Evolutionary conservation across 2,888 invertebrate genomes (phyloP), one percentile per base, ranked within the genome.

Genomic region (Myopa tessellatipennis): DNA sequence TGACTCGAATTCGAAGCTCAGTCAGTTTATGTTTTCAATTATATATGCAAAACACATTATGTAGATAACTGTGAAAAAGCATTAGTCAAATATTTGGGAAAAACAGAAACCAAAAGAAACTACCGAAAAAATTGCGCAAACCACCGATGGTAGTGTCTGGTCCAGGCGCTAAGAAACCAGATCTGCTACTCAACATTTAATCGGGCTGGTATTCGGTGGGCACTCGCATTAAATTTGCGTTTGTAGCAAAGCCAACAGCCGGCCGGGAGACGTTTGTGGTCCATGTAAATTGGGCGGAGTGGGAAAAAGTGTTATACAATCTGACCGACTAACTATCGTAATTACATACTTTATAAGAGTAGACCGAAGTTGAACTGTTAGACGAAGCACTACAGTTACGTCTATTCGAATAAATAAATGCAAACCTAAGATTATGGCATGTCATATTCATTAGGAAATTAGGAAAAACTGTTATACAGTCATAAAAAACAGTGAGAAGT

Each of bases 131-230:
- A 34, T 52, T 55, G 70, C 26, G 52, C 26, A 72, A 60, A 12
- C 26, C 45, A 14, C 18, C 40, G 69, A 50, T 50, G 69, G 18
- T 38, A n/a, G 50, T 36, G 68, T 40, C 68, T 52, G 61, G 45
- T 73, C 61, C 61, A 26, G 73, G n/a, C 73, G 40, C 10, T 26
- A 40, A 60, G 61, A 73, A 73, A 63, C 73, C 73, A 73, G 73
- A 60, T 73, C 40, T 61, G 45, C 26, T 14, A 61, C 26, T 34
- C 50, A 40, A 18, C 12, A 69, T 50, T 38, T 50, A 69, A 69
- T 55, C 36, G 36, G 52, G 34, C 61, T 63, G 65, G 38, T 52
- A 55, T 55, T 55, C 55, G 55, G 14, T n/a, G 10, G 55, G 14
- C 10, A 45, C 7, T 55, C 16, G 16, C 10, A 55, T 55, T 55